A percentile compares a stretch with the other conserved stretches of the same genome.
Conservation (phyloP, 2,113 vertebrate genomes). For the Lepisosteus oculatus region DNA sequence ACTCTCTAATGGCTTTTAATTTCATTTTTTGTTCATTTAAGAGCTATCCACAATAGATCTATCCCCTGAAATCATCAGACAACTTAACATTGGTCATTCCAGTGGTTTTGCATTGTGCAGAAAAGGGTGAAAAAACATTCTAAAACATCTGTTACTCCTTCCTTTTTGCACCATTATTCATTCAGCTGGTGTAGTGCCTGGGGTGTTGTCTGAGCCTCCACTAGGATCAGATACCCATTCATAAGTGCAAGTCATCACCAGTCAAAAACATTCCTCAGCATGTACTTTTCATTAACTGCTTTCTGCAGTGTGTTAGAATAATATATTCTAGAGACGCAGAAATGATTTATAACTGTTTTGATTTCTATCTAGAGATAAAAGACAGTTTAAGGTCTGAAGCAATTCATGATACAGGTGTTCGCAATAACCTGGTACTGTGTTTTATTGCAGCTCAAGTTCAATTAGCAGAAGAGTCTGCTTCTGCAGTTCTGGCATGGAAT, state of each 20-base stretch:
- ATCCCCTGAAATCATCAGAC: too few relatives aligned
- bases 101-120: neutral
- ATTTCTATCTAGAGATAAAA: conserved; percentile 8
- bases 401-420: conserved; percentile 15
- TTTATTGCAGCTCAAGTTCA: neutral
- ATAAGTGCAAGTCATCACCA: conserved; percentile 5
- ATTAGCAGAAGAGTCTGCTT: neutral
- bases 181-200: neutral
- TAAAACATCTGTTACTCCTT: too few relatives aligned
- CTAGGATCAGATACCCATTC: neutral
- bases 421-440: neutral
- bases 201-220: neutral
- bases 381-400: neutral
- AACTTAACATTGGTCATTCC: too few relatives aligned
- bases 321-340: conserved; percentile 5
- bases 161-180: conserved; percentile 1
- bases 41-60: too few relatives aligned
- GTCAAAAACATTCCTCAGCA: conserved; percentile 15
- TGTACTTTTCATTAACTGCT: conserved; percentile 1
- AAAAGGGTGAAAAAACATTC: neutral
- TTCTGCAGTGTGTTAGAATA: conserved; percentile 2
- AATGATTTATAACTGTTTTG: conserved; percentile 13
- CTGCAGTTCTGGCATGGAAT: neutral
- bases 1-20: too few relatives aligned
- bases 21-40: too few relatives aligned